Percentiles rank a stretch among this genome's conserved stretches.
Conservation (phyloP, 2,888 invertebrate species). For the Heliconius ismenius region DNA sequence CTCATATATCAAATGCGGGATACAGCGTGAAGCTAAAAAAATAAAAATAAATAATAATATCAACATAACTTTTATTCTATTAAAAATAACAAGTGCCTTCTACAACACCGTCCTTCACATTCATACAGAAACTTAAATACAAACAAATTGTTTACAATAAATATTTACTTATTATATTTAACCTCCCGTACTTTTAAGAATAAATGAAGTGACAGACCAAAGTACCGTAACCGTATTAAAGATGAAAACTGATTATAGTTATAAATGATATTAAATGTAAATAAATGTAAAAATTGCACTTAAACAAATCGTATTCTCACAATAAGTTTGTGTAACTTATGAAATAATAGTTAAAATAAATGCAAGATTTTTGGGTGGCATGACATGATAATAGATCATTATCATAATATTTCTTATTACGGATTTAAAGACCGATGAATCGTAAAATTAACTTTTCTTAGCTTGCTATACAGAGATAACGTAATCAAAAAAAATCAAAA, state of each 20-base stretch:
- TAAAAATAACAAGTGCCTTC: slow-evolving; percentile 76
- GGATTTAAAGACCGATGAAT: slow-evolving; percentile 41
- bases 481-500: not conserved
- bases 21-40: not conserved
- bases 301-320: slow-evolving; percentile 61
- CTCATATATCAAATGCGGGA: not conserved
- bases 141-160: slow-evolving; percentile 44
- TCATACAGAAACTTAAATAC: slow-evolving; percentile 50
- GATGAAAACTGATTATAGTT: slow-evolving; percentile 47
- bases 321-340: slow-evolving; percentile 60
- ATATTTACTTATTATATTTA: slow-evolving; percentile 39
- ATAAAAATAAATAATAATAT: slow-evolving; percentile 49
- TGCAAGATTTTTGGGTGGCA: slow-evolving; percentile 78
- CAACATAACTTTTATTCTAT: slow-evolving; percentile 77
- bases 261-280: slow-evolving; percentile 49
- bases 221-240: slow-evolving; percentile 62
- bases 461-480: not conserved
- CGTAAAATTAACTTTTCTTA: not conserved
- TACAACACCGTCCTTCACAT: slow-evolving; percentile 59
- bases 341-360: slow-evolving; percentile 67
- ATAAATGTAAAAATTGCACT: slow-evolving; percentile 70
- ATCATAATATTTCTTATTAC: slow-evolving; percentile 25
- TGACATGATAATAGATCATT: slow-evolving; percentile 48
- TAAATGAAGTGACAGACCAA: slow-evolving; percentile 49
- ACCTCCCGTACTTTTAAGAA: slow-evolving; percentile 54